Evolutionary conservation across 23 tunicate species (phyloP).

Genomic region (Aplidium turbinatum): DNA sequence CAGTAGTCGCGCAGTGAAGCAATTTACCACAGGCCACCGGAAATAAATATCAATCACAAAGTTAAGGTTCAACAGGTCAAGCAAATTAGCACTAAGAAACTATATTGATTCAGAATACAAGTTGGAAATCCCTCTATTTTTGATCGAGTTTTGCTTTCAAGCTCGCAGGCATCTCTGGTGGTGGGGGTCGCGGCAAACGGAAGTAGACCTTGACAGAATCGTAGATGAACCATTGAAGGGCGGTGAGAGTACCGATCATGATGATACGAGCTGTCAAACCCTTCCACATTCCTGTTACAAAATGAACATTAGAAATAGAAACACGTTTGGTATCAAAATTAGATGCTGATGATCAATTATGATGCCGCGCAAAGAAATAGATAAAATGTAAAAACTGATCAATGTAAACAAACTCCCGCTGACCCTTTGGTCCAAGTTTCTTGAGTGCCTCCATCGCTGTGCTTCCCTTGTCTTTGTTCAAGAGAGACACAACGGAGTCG

Average conservation of each 20-base stretch:
- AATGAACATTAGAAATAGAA: no score
- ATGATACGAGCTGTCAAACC: constrained; percentile 98
- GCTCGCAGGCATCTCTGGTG: constrained; percentile 99
- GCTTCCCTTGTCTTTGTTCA: constrained; percentile 92
- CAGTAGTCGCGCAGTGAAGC: no score
- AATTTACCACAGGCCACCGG: no score
- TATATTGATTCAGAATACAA: no score
- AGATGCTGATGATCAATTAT: no score
- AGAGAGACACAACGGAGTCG: constrained; percentile 93
- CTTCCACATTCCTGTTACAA: constrained; percentile 99
- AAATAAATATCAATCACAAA: no score
- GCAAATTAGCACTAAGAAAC: no score
- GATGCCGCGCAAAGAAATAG: no score
- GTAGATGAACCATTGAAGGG: constrained; percentile 99
- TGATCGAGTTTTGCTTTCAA: constrained; percentile 67
- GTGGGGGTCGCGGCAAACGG: constrained; percentile 98
- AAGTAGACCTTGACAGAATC: constrained; percentile 99
- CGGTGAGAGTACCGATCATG: constrained; percentile 99
- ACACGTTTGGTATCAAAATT: no score
- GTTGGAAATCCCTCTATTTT: no score
- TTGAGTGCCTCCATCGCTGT: constrained; percentile 75
- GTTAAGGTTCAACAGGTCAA: no score
- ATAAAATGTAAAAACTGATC: no score
- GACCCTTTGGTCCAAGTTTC: constrained; percentile 97
- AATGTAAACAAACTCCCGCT: not conserved